Conservation (phyloP, 2,113 vertebrate species). For the Hyaena hyaena region DNA sequence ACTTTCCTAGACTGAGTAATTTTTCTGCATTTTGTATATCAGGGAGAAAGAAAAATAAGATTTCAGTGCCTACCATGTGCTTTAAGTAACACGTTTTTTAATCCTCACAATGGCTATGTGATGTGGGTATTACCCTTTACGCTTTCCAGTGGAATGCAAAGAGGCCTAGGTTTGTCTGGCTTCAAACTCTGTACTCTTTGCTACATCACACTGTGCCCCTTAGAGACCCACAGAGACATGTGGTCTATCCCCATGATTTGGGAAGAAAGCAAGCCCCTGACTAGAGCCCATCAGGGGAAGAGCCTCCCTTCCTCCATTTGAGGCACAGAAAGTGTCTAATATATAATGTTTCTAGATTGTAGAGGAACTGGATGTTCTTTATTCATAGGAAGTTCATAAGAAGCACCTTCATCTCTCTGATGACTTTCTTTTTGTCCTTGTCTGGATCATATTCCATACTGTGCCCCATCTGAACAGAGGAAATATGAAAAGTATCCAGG, state of each 20-base stretch:
- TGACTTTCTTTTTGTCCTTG: neutral
- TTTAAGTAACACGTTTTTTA: neutral
- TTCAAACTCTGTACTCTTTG: conserved; percentile 1
- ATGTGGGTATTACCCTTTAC: neutral
- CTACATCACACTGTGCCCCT: neutral
- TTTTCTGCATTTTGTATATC: conserved; percentile 21
- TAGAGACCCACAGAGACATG: neutral
- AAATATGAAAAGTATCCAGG: neutral
- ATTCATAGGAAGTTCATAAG: neutral
- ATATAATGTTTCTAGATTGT: neutral
- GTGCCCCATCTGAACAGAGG: neutral
- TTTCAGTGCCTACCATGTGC: neutral
- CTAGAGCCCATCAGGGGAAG: neutral
- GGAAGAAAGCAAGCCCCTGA: neutral
- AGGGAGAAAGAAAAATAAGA: neutral
- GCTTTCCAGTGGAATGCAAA: neutral
- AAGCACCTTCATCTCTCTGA: neutral
- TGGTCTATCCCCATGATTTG: neutral
- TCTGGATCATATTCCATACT: neutral
- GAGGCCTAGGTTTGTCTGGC: neutral
- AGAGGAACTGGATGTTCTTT: neutral
- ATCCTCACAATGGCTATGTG: neutral
- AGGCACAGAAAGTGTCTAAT: neutral
- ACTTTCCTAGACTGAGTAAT: neutral
- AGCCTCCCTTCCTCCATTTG: neutral